Evolutionary conservation across 2,113 vertebrate species (phyloP).

Genomic region (Saiga tatarica): DNA sequence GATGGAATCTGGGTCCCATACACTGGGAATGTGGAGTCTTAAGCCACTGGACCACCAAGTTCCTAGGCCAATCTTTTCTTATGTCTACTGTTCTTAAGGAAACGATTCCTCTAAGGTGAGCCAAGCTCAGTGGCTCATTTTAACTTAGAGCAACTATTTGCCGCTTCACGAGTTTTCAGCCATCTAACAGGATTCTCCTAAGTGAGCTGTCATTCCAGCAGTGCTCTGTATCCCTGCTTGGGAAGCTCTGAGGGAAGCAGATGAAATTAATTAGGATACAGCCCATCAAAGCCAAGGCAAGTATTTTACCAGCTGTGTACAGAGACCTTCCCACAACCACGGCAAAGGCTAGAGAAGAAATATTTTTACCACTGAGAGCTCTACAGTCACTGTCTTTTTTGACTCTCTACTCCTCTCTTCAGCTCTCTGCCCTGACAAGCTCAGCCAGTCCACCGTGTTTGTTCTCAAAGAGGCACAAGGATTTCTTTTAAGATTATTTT

Average conservation of each 20-base stretch:
- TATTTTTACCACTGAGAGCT: neutral
- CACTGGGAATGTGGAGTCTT: neutral
- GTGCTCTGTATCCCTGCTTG: neutral
- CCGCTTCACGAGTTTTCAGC: neutral
- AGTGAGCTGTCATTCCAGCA: neutral
- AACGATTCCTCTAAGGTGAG: neutral
- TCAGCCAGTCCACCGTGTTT: neutral
- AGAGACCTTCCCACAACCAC: neutral
- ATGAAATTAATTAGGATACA: constrained; percentile 26
- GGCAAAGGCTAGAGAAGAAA: neutral
- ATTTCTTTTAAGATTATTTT: constrained; percentile 18
- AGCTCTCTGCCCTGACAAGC: neutral
- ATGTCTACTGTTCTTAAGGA: neutral
- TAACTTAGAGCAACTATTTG: neutral
- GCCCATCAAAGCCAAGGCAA: neutral
- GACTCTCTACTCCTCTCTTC: neutral
- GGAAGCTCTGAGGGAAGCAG: constrained; percentile 10
- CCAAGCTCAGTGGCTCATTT: neutral
- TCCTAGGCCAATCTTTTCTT: neutral
- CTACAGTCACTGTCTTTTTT: neutral
- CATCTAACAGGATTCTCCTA: neutral
- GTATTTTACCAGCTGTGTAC: neutral
- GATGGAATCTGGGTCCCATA: neutral
- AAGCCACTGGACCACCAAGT: neutral
- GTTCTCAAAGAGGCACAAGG: neutral